A percentile compares a stretch with the other conserved stretches of the same genome.
phyloP scores from a whole-genome alignment of 1,140 invertebrate species.

The Hestina assimilis region DNA sequence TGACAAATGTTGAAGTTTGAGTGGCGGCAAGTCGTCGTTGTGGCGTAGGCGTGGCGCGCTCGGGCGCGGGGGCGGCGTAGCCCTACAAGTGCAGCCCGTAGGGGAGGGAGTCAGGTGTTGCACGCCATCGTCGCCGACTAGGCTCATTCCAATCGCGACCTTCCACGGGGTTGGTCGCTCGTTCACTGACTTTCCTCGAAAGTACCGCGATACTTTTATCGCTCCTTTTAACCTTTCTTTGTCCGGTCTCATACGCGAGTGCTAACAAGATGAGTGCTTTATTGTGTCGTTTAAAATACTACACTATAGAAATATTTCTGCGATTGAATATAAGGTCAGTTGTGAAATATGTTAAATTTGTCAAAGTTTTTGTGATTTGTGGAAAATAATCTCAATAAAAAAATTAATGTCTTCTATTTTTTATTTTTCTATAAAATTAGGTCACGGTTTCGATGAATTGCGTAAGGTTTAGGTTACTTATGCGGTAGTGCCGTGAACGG shows the following conservation, averaged over 20 bases:
- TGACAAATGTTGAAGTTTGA: conserved; percentile 24
- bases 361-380: background rate
- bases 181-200: background rate
- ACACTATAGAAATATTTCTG: background rate
- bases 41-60: conserved; percentile 57
- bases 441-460: background rate
- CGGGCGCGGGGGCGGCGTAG: conserved; percentile 43
- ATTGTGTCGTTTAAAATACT: conserved; percentile 7
- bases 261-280: conserved; percentile 21
- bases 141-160: conserved; percentile 46
- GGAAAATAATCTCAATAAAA: too few relatives aligned
- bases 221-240: conserved; percentile 8
- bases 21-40: conserved; percentile 19
- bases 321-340: conserved; percentile 7
- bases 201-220: conserved; percentile 18
- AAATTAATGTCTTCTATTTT: background rate
- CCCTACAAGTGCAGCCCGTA: conserved; percentile 64
- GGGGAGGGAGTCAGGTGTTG: conserved; percentile 59
- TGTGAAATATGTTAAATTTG: background rate
- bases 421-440: background rate
- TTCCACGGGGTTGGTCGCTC: conserved; percentile 34
- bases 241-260: conserved; percentile 17
- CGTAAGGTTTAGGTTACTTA: conserved; percentile 13
- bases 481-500: conserved; percentile 8
- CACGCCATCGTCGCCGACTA: conserved; percentile 38